phyloP scores from a whole-genome alignment of 2,113 vertebrate species.

The Colaptes auratus region DNA sequence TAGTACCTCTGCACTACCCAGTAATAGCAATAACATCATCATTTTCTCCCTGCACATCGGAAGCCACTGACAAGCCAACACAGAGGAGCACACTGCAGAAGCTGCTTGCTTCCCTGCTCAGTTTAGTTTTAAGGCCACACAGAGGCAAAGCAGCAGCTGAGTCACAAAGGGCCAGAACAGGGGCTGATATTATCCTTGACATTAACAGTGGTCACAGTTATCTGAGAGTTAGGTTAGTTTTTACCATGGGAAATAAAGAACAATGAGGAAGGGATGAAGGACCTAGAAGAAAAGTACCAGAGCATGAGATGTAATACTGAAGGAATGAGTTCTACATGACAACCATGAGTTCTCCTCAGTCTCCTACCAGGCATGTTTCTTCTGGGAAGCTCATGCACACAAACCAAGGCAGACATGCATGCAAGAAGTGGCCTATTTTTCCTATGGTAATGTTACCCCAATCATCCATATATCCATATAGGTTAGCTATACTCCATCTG shows the following conservation, averaged over 20 bases:
- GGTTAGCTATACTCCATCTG: not conserved
- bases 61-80: not conserved
- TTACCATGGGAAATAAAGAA: not conserved
- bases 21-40: not conserved
- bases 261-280: not conserved
- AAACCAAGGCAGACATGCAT: not conserved
- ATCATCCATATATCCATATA: not conserved
- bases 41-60: not conserved
- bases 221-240: not conserved
- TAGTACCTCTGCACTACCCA: not conserved
- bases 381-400: not conserved
- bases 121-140: not conserved
- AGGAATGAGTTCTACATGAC: not conserved
- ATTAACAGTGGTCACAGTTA: not conserved
- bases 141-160: not conserved
- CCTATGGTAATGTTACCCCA: not conserved
- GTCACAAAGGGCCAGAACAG: accelerated
- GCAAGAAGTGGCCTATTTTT: not conserved
- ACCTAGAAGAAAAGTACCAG: not conserved
- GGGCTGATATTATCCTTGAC: not conserved
- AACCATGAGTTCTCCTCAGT: not conserved
- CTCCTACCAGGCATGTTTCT: not conserved
- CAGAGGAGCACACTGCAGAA: not conserved
- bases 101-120: not conserved
- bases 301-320: not conserved